Conservation (phyloP, 2,797 vertebrate genomes). For the Vireo griseus region DNA sequence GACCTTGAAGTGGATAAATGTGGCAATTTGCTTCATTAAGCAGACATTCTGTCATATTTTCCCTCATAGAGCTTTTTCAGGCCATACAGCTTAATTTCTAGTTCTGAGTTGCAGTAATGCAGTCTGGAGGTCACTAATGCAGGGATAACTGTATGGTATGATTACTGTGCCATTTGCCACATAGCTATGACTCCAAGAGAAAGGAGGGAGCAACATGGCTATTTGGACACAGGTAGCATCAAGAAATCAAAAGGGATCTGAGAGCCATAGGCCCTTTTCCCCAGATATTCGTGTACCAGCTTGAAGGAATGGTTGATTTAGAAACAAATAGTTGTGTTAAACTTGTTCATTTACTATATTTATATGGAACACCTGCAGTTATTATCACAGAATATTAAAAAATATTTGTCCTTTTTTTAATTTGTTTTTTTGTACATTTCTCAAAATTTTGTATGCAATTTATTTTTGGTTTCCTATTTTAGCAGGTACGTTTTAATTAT, state of each 20-base stretch:
- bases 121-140: constrained; percentile 60
- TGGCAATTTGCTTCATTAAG: constrained; percentile 36
- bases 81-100: constrained; percentile 13
- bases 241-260: background rate
- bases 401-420: background rate
- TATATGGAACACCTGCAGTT: background rate
- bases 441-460: background rate
- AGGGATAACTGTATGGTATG: constrained; percentile 31
- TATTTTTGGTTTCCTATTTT: background rate
- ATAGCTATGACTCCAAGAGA: background rate
- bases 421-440: background rate
- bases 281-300: background rate
- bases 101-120: constrained; percentile 37
- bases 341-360: background rate
- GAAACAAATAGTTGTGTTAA: background rate
- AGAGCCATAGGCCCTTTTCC: background rate
- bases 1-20: constrained; percentile 41
- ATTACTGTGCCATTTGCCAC: constrained; percentile 15
- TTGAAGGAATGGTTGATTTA: background rate
- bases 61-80: constrained; percentile 21
- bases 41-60: constrained; percentile 6
- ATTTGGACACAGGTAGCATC: background rate
- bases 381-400: background rate
- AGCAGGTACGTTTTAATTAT: background rate
- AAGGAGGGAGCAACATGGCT: background rate